Evolutionary conservation across 2,888 invertebrate species (phyloP), one percentile per base, ranked within the genome.

Genomic region (Geotrupes spiniger): DNA sequence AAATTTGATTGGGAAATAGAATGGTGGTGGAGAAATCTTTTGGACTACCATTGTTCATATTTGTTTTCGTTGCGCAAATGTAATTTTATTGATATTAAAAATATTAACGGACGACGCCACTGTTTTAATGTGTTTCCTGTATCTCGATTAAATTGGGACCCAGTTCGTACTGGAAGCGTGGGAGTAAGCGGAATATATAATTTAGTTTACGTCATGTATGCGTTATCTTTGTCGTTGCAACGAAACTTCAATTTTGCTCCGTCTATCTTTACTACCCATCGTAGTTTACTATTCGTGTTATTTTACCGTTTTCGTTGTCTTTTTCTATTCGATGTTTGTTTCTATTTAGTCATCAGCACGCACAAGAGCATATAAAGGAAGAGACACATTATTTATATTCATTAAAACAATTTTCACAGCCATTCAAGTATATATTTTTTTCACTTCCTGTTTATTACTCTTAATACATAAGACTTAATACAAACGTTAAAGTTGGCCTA

Each of bases 81-180:
- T 42, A 46, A 46, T 29, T 46, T 36, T 10, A 40, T 31, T 28
- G 21, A n/a, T n/a, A n/a, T n/a, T n/a, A n/a, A 25, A 31, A 28
- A 40, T 27, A 11, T 26, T 40, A 36, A 45, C 45, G 28, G 26
- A 29, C 14, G 21, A 49, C 56, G 51, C 56, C 56, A 57, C 55
- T 55, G 60, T 48, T 49, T 52, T 50, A 54, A 50, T 58, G 52
- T 54, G 58, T 59, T 62, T 64, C 64, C 64, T 62, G 59, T 62
- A 58, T 55, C 53, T 51, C 56, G 63, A 58, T 63, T 60, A 63
- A 61, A 59, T 61, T 53, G 57, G 57, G 58, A 60, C 55, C 51
- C 48, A 46, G 26, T 43, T 43, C 10, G 10, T 42, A 33, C 33
- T 36, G 55, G 51, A 50, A 49, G 44, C 49, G 53, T 54, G 51